Evolutionary conservation across 92 coral and sea anemone species (phyloP), one percentile per base, ranked within the genome.

Genomic region (Blastomussa wellsi): DNA sequence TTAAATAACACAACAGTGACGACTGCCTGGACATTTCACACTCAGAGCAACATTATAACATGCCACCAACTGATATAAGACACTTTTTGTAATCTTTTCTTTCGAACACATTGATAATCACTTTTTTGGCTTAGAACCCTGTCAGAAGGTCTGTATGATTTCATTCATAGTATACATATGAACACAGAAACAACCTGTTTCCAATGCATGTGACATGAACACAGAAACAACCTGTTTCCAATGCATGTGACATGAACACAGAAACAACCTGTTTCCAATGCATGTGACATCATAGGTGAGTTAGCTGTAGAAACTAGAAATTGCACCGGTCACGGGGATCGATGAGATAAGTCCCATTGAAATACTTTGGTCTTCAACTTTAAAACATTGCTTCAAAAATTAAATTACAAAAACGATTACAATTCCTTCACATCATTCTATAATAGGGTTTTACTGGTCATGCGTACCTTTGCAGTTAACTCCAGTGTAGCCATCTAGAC

Each of bases 401-500:
- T 39, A 39, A 55, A 51, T 1, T 44, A 9, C 5, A 12, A 52
- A 15, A 4, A 52, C 24, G 17, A n/a, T n/a, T 60, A 31, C 12
- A 4, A n/a, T 24, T 4, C 1, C 19, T 8, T 7, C 28, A 15
- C n/a, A n/a, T n/a, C 4, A 60, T 31, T 62, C 28, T 9, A 62
- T 8, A 44, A 6, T 13, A 8, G 49, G 6, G 6, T 10, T 44
- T 44, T 44, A 8, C 11, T 44, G 11, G 22, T 62, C 35, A 29
- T 32, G 4, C 87, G 36, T 78, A 78, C 98, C 98, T 89, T 92
- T 92, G 76, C 98, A 95, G 77, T 94, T 84, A 2, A 91, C 92
- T 24, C 98, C 98, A 7, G 94, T 94, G 82, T 71, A 95, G 5
- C 94, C 92, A 6, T 72, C 89, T 31, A 71, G 75, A 75, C 98